These are phyloP conservation scores for Daboia siamensis DNA, from an alignment of 2,113 vertebrate genomes.

Conservation along the genomic window DNA sequence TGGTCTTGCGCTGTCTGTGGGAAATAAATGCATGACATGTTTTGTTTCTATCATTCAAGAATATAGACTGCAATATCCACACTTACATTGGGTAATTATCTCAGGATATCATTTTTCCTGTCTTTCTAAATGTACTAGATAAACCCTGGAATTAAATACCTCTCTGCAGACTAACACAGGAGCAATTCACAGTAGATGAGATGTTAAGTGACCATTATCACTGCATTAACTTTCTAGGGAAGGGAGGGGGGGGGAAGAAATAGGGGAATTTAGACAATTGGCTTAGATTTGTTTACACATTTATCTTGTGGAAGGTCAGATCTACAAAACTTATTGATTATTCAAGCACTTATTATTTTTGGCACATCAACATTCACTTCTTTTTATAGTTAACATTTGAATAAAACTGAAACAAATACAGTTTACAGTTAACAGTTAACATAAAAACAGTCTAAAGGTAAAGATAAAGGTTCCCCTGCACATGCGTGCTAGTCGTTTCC, in stretches of 20 bases:
- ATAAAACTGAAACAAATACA: background rate
- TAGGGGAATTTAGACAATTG: background rate
- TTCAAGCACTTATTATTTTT: background rate
- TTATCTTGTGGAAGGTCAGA: background rate
- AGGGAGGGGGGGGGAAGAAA: background rate
- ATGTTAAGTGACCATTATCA: background rate
- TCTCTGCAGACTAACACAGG: background rate
- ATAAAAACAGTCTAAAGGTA: background rate
- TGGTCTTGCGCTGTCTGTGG: background rate
- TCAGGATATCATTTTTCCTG: background rate
- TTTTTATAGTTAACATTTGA: background rate
- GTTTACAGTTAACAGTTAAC: background rate
- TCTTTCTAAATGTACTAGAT: background rate
- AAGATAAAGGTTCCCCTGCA: too few species aligned
- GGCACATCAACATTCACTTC: background rate
- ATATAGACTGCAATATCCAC: background rate
- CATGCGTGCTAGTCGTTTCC: too few species aligned
- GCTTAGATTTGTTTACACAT: background rate
- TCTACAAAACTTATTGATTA: background rate
- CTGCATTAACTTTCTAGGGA: background rate
- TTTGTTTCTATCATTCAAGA: background rate
- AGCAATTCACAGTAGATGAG: background rate
- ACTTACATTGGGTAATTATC: background rate
- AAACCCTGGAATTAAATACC: background rate
- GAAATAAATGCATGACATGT: background rate